Base-by-base conservation (phyloP, 1,140 invertebrate species). In the Aricia agestis region DNA sequence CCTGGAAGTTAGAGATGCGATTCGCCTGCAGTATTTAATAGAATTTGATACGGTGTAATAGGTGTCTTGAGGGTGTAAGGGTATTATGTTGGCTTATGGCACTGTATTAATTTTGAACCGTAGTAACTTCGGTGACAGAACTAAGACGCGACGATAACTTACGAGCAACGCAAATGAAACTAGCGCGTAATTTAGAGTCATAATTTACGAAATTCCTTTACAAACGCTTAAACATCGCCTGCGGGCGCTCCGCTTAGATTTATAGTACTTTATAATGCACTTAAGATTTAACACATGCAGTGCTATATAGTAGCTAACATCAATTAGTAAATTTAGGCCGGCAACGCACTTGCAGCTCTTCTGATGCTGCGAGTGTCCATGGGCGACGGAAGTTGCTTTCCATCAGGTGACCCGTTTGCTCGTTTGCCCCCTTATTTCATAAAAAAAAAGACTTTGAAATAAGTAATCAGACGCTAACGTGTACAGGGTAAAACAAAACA, bases 101-200 rank as follows among this genome's bases (percentile, higher is more conserved):
- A 88, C 80, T 88, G 89, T 91, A 91, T 91, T 91, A 91, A 91
- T 91, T 91, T 90, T 90, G 89, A 90, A 91, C 89, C 87, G 89
- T 90, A 89, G 89, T 91, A 91, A 89, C 83, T 90, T 90, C 74
- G 89, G 89, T 90, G 89, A 91, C 89, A 91, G 89, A 89, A 88
- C 87, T 90, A 90, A 91, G 89, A 91, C 86, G 89, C 85, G 83
- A 85, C 82, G 82, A 91, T 91, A 90, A 90, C 84, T 91, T 87
- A 91, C 89, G 86, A 85, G 85, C 89, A 84, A 91, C 84, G 82
- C 86, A 91, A 90, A 91, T 91, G 89, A 91, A 90, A 89, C 87
- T 91, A 88, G 83, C 82, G 89, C 78, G 89, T 88, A 90, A 91
- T 90, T 90, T 90, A 90, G 81, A 86, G 85, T 85, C 85, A 90